Conservation (phyloP, 2,888 invertebrate genomes). For the Eupithecia dodoneata region DNA sequence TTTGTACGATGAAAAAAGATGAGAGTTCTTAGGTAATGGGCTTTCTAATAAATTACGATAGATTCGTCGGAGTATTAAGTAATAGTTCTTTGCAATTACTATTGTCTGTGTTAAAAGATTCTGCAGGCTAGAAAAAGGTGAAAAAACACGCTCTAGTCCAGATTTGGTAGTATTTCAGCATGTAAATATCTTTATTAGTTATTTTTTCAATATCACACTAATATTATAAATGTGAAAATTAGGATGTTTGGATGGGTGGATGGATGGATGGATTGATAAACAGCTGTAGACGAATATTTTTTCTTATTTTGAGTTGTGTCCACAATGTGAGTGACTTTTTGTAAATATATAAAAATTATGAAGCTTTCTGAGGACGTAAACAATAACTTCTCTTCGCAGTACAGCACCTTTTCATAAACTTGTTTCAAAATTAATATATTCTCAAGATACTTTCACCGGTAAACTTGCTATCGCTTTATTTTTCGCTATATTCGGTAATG, state of each 20-base stretch:
- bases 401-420: slow-evolving; percentile 39
- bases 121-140: not conserved
- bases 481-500: slow-evolving; percentile 24
- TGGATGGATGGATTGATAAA: too few species aligned
- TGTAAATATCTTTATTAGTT: too few species aligned
- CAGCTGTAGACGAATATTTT: not conserved
- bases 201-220: too few species aligned
- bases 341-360: not conserved
- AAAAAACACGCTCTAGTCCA: not conserved
- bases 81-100: not conserved
- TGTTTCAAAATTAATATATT: slow-evolving; percentile 59
- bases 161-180: not conserved
- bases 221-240: too few species aligned
- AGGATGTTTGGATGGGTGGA: too few species aligned
- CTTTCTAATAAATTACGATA: slow-evolving; percentile 4
- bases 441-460: slow-evolving; percentile 55
- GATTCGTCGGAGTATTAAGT: not conserved
- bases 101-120: not conserved
- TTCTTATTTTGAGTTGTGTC: not conserved
- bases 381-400: not conserved
- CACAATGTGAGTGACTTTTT: not conserved
- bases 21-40: slow-evolving; percentile 8
- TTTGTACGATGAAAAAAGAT: slow-evolving; percentile 25
- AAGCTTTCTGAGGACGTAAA: slow-evolving; percentile 3
- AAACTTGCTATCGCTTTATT: slow-evolving; percentile 45